Evolutionary conservation across 2,888 invertebrate species (phyloP), one percentile per base, ranked within the genome.

Genomic region (Seira sanloemensis): DNA sequence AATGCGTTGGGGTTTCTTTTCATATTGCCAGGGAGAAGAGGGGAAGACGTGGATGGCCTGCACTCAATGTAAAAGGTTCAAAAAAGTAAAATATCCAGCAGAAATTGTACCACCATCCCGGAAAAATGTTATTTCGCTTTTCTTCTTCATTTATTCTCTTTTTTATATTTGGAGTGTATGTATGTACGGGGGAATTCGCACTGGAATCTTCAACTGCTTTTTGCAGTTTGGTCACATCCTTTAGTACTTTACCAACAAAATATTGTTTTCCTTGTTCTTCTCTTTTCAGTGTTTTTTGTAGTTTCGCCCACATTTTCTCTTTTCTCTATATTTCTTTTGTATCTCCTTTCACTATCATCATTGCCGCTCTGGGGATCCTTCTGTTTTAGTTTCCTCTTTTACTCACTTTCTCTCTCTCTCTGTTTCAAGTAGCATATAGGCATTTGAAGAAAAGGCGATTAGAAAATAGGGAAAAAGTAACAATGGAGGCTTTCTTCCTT

Each of bases 211-310:
- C 7, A n/a, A 27, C n/a, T 26, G 37, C 26, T 50, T 77, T 81
- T 62, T 67, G 78, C 37, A 83, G 77, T 77, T 83, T 78, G 73
- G 83, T 83, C 83, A 83, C 83, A 83, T 83, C 83, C 58, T 71
- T 71, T 71, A 72, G 27, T 78, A 76, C 71, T 77, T 71, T 62
- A 50, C 27, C 72, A 78, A 73, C 58, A 73, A 83, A 83, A 83
- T 83, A 83, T 83, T 83, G 83, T 78, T 83, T 83, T 78, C 73
- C 75, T 25, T 75, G 27, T 75, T 26, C 65, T 65, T 58, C 50
- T 21, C 19, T 21, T n/a, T 19, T 27, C n/a, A 27, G 18, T 16
- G 37, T 18, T 27, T 25, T 65, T 26, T 27, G 26, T 27, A 71
- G 46, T 71, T 50, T 24, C 71, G 46, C 54, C n/a, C 71, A 58